phyloP scores from a whole-genome alignment of 2,888 invertebrate species.

The Cephus sareptanus region DNA sequence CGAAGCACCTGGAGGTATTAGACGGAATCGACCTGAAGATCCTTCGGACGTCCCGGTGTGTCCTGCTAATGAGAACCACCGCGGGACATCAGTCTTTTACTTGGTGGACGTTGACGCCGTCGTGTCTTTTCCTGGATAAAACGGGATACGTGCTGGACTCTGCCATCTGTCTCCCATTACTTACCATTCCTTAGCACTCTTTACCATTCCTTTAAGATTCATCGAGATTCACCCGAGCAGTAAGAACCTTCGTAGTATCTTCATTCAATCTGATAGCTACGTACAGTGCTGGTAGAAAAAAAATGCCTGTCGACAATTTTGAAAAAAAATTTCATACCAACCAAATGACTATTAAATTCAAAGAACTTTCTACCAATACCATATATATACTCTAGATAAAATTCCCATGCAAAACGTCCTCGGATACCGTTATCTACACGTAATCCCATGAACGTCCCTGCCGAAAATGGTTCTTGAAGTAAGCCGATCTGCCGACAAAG shows the following conservation, averaged over 20 bases:
- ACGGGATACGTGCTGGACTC: neutral
- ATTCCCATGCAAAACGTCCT: neutral
- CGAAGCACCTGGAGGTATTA: conserved; percentile 48
- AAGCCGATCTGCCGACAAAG: conserved; percentile 35
- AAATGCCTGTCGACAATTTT: neutral
- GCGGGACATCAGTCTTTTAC: conserved; percentile 50
- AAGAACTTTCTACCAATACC: neutral
- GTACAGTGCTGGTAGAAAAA: neutral
- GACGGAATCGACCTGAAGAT: conserved; percentile 26
- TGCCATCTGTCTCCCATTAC: neutral
- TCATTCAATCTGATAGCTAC: neutral
- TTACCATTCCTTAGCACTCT: neutral
- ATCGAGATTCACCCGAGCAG: neutral
- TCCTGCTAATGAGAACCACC: conserved; percentile 53
- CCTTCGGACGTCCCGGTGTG: conserved; percentile 36
- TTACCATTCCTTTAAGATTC: neutral
- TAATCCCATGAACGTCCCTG: conserved; percentile 38
- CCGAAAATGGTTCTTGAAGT: conserved; percentile 34
- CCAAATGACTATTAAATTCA: neutral
- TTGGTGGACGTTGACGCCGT: conserved; percentile 44
- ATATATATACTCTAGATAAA: neutral
- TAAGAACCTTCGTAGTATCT: neutral
- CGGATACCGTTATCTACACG: neutral
- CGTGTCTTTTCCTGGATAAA: conserved; percentile 24
- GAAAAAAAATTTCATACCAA: neutral